Evolutionary conservation across 2,888 invertebrate species (phyloP).

Genomic region (Petrolisthes manimaculis): DNA sequence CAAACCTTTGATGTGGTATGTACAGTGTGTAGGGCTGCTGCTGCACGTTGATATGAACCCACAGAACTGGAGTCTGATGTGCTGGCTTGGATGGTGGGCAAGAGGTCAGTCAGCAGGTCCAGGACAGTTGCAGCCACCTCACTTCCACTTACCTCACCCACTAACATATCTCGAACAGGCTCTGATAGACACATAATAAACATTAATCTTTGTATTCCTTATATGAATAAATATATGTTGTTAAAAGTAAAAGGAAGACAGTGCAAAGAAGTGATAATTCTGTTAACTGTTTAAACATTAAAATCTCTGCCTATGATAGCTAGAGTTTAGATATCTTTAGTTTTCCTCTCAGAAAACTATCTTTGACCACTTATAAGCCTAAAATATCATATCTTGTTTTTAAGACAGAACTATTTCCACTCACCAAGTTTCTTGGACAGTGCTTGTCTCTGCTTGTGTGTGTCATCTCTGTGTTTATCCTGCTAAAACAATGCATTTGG

Average conservation of each 20-base stretch:
- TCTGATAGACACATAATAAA: slow-evolving; percentile 68
- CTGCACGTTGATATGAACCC: slow-evolving; percentile 55
- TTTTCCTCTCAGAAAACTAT: too few species aligned
- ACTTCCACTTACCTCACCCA: slow-evolving; percentile 73
- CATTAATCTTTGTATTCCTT: too few species aligned
- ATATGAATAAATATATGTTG: too few species aligned
- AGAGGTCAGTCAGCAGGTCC: slow-evolving; percentile 52
- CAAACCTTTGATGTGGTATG: slow-evolving; percentile 46
- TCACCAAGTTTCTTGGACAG: slow-evolving; percentile 75
- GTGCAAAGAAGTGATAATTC: too few species aligned
- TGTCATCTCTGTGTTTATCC: slow-evolving; percentile 68
- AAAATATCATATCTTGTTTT: too few species aligned
- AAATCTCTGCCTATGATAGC: too few species aligned
- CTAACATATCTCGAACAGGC: slow-evolving; percentile 73
- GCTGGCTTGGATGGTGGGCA: slow-evolving; percentile 58
- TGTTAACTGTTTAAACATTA: too few species aligned
- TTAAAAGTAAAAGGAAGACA: too few species aligned
- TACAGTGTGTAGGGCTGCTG: slow-evolving; percentile 55
- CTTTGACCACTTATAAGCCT: too few species aligned
- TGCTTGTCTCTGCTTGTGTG: slow-evolving; percentile 73
- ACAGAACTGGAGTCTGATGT: slow-evolving; percentile 53
- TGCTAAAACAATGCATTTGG: background rate
- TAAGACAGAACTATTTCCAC: background rate
- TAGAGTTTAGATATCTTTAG: too few species aligned
- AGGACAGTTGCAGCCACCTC: slow-evolving; percentile 69